Percentiles rank a stretch among this genome's conserved stretches.
Conservation (phyloP, 2,888 invertebrate species). For the Sisyra terminalis region DNA sequence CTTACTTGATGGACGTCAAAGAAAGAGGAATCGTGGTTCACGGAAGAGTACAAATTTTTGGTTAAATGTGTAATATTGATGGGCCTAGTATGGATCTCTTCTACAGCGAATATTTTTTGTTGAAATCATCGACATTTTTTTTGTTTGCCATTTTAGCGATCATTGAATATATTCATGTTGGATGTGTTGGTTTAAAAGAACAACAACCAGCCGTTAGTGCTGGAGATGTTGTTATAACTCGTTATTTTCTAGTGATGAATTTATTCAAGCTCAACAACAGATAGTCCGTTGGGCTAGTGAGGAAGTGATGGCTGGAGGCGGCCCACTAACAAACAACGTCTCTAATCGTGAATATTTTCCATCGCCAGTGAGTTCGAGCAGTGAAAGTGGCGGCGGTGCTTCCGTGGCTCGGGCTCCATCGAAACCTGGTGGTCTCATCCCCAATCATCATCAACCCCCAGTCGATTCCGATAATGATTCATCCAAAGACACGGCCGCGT, state of each 20-base stretch:
- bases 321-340: slow-evolving; percentile 29
- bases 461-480: slow-evolving; percentile 17
- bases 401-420: slow-evolving; percentile 19
- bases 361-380: slow-evolving; percentile 34
- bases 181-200: slow-evolving; percentile 8
- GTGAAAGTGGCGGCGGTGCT: slow-evolving; percentile 33
- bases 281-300: slow-evolving; percentile 92
- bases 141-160: neutral
- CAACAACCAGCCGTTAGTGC: slow-evolving; percentile 15
- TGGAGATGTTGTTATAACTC: slow-evolving; percentile 51
- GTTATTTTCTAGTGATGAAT: slow-evolving; percentile 92
- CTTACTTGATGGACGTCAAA: no score
- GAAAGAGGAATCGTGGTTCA: no score
- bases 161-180: neutral
- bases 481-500: slow-evolving; percentile 22
- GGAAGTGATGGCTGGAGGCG: slow-evolving; percentile 46
- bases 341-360: slow-evolving; percentile 38
- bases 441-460: slow-evolving; percentile 25
- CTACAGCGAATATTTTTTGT: no score
- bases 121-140: no score
- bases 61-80: no score
- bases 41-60: no score
- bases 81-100: no score
- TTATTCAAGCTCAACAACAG: slow-evolving; percentile 94
- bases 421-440: slow-evolving; percentile 18